Percentiles rank a stretch among this genome's conserved stretches.
These are phyloP conservation scores for Phylloscopus trochiloides DNA, from an alignment of 2,113 vertebrate species.

Conservation along the genomic window DNA sequence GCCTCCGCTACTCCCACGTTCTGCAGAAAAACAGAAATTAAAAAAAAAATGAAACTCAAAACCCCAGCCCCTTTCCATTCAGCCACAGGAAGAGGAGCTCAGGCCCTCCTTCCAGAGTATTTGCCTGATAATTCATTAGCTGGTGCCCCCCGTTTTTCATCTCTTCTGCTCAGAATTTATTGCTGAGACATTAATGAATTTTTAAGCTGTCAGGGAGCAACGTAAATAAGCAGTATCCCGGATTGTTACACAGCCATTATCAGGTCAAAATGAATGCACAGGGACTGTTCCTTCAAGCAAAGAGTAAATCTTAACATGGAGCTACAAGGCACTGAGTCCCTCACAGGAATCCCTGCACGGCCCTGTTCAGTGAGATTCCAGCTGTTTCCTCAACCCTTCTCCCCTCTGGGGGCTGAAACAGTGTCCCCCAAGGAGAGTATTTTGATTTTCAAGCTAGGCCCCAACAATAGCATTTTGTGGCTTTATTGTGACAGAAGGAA, in stretches of 20 bases:
- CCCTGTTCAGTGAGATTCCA: background rate
- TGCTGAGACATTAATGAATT: constrained; percentile 68
- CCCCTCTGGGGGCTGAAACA: background rate
- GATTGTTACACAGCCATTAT: constrained; percentile 58
- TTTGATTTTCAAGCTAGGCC: constrained; percentile 33
- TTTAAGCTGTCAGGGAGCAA: constrained; percentile 69
- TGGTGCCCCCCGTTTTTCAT: constrained; percentile 8
- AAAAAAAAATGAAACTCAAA: background rate
- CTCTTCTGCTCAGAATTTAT: constrained; percentile 59
- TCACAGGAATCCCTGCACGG: constrained; percentile 13
- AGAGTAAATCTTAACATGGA: constrained; percentile 49
- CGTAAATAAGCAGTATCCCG: constrained; percentile 62
- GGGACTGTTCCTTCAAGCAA: constrained; percentile 59
- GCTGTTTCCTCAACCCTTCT: background rate
- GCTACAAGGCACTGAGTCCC: background rate
- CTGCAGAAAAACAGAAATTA: background rate
- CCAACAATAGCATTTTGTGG: background rate
- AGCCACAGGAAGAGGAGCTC: background rate
- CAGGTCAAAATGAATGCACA: constrained; percentile 51
- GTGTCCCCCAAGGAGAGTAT: background rate
- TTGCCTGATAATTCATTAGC: constrained; percentile 56
- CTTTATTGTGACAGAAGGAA: background rate
- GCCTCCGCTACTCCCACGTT: background rate
- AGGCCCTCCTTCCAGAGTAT: background rate
- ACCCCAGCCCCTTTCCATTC: background rate